phyloP scores from a whole-genome alignment of 2,888 invertebrate genomes.

The Cheilosia scutellata region DNA sequence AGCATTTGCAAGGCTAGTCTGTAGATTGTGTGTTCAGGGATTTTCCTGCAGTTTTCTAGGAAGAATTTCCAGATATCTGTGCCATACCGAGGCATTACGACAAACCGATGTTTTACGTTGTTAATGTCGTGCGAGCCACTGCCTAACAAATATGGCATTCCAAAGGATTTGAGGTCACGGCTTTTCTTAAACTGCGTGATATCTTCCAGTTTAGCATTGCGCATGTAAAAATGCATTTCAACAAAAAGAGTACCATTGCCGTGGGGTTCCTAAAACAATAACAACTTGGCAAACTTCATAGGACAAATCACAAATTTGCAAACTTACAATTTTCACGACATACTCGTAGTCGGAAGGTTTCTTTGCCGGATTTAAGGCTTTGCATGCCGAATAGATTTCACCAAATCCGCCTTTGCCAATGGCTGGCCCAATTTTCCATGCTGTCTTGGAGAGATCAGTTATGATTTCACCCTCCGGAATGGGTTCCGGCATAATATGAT shows the following conservation, averaged over 20 bases:
- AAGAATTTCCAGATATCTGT: conserved; percentile 93
- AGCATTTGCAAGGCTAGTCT: conserved; percentile 93
- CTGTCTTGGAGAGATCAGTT: conserved; percentile 89
- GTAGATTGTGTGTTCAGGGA: conserved; percentile 91
- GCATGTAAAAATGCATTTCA: conserved; percentile 89
- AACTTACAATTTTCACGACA: conserved; percentile 92
- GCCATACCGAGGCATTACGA: conserved; percentile 95
- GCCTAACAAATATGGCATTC: conserved; percentile 87
- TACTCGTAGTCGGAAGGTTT: conserved; percentile 86
- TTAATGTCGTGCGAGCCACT: conserved; percentile 92
- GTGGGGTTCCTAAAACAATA: conserved; percentile 77
- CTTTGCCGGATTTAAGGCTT: conserved; percentile 85
- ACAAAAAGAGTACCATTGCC: conserved; percentile 87
- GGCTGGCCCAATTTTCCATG: conserved; percentile 94
- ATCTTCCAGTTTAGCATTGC: conserved; percentile 87
- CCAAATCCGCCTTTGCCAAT: conserved; percentile 98
- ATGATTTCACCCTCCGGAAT: conserved; percentile 88
- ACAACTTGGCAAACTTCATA: background rate
- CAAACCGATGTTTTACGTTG: conserved; percentile 92
- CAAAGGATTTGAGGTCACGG: conserved; percentile 77
- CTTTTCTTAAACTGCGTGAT: conserved; percentile 76
- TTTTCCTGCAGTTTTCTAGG: conserved; percentile 87
- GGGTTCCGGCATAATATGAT: conserved; percentile 82
- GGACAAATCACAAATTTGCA: background rate
- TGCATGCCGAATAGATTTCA: conserved; percentile 94